Evolutionary conservation across 2,113 vertebrate genomes (phyloP).

Genomic region (Rhinichthys klamathensis): DNA sequence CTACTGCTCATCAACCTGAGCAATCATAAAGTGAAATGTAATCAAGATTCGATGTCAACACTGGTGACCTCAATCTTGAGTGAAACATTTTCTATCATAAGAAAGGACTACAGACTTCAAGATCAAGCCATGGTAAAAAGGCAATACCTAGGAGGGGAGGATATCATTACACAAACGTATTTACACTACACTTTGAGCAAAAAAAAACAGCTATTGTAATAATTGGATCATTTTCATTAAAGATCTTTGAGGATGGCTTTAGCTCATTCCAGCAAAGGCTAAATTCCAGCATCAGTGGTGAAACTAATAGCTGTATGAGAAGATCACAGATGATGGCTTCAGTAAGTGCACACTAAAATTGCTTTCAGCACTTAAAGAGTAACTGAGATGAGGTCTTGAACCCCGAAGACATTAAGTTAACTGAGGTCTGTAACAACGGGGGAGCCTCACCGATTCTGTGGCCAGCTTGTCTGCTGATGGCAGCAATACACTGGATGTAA

Average conservation of each 20-base stretch:
- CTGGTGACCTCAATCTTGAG: slow-evolving; percentile 6
- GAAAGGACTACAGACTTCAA: not conserved
- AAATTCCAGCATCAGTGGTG: slow-evolving; percentile 21
- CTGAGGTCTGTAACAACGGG: not conserved
- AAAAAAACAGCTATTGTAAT: not conserved
- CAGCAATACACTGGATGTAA: slow-evolving; percentile 98
- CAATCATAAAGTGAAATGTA: slow-evolving; percentile 30
- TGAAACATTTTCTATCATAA: not conserved
- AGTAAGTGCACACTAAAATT: slow-evolving; percentile 21
- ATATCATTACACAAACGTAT: not conserved
- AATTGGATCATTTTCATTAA: slow-evolving; percentile 29
- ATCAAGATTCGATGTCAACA: not conserved
- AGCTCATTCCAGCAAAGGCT: not conserved
- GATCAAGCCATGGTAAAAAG: not conserved
- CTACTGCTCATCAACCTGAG: slow-evolving; percentile 2
- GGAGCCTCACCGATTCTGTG: slow-evolving; percentile 91
- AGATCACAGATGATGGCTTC: slow-evolving; percentile 28
- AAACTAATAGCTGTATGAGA: not conserved
- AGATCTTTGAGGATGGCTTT: not conserved
- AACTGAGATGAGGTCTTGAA: slow-evolving; percentile 40
- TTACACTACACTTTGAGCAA: not conserved
- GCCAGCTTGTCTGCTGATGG: slow-evolving; percentile 98
- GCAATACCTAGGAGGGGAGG: not conserved
- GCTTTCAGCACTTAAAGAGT: slow-evolving; percentile 35
- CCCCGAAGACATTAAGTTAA: slow-evolving; percentile 13